Evolutionary conservation across 2,888 invertebrate genomes (phyloP), one percentile per base, ranked within the genome.

Genomic region (Yponomeuta malinellus): DNA sequence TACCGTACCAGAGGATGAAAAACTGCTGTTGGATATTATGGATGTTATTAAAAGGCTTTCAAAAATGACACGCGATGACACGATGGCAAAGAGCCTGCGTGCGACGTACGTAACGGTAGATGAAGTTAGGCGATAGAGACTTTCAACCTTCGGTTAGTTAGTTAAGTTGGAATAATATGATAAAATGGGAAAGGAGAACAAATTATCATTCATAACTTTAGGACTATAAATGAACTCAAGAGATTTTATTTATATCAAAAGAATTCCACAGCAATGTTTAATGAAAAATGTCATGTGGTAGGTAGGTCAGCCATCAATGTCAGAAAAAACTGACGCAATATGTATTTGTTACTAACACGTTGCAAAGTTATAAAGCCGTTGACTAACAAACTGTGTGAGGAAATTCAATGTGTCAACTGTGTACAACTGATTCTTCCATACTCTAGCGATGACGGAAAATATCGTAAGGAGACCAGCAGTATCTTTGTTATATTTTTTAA

Each of bases 1-100:
- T 8, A 71, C 71, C 70, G 71, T 59, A 59, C 52, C 12, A 59
- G 52, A 15, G 12, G 52, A 59, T 59, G 15, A 15, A 59, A 15
- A 59, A 15, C 15, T 15, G 52, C 3, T 43, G 8, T 43, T 43
- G 43, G 43, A 43, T 43, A 8, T 43, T 43, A 43, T 8, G 1
- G 8, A 8, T 8, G 43, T 5, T 37, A 37, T 5, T 37, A 43
- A 5, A 33, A 43, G 43, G 8, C 8, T 43, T 43, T 43, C 43
- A 43, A 43, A 43, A 43, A 43, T 43, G 1, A 43, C 43, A 43
- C 43, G 1, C 5, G 8, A 5, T 5, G 9, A 1, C 5, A 43
- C 43, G 43, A 43, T 43, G 43, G 9, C 9, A 8, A 37, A 43
- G 43, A 43, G 43, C 43, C 43, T 43, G 43, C 43, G 43, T 23